phyloP scores from a whole-genome alignment of 2,113 vertebrate species.

The Peromyscus polionotus region DNA sequence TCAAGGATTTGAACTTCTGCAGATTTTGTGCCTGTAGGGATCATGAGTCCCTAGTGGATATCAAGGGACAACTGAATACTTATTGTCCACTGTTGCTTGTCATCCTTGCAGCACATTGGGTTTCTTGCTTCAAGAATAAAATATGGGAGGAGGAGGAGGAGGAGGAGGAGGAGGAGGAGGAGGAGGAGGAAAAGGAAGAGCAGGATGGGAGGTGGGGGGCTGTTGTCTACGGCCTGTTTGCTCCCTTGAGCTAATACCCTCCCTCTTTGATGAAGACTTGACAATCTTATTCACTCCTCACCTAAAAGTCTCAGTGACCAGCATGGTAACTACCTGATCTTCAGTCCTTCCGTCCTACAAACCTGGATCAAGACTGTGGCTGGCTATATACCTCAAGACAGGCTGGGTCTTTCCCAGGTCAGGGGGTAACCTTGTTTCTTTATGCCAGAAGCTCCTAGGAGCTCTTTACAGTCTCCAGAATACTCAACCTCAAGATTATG shows the following conservation, averaged over 20 bases:
- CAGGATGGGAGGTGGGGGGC: no score
- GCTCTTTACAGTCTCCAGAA: neutral
- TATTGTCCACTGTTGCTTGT: neutral
- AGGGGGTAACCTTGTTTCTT: neutral
- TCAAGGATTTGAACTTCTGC: neutral
- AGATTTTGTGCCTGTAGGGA: neutral
- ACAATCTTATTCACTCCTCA: neutral
- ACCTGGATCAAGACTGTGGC: neutral
- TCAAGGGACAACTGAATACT: no score
- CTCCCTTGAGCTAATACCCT: neutral
- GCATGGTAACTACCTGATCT: neutral
- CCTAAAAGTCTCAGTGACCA: neutral
- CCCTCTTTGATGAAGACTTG: neutral
- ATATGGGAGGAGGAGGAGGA: neutral
- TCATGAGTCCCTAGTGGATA: neutral
- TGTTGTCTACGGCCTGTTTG: neutral
- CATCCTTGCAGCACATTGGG: neutral
- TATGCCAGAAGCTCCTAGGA: neutral
- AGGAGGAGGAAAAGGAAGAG: neutral
- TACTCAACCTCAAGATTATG: neutral
- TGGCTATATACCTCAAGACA: neutral
- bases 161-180: neutral
- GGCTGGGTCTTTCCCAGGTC: neutral
- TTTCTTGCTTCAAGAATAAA: neutral
- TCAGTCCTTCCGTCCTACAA: neutral